Base-by-base conservation (phyloP, 1,140 invertebrate species). In the Lordiphosa stackelbergi region DNA sequence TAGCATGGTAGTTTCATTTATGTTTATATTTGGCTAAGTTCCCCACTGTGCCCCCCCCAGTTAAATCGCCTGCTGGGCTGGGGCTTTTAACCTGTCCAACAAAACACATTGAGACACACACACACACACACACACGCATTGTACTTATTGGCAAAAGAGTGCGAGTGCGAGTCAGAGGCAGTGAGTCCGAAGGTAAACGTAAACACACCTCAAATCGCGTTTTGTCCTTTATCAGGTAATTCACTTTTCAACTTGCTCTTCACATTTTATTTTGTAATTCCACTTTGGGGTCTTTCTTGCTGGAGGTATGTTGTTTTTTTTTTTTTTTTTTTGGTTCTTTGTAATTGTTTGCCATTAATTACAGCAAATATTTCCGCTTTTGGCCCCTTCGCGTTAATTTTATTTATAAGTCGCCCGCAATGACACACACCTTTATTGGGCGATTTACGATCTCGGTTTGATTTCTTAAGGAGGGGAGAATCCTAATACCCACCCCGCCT, bases 341-440 rank as follows among this genome's bases (percentile, higher is more conserved):
- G 79, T 84, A 85, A 84, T 79, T 84, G 79, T 73, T 85, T 69
- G 79, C 66, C 78, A 84, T 84, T 84, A 84, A 84, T 84, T 85
- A 84, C 73, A 79, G 58, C 52, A 83, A 84, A 84, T 85, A 78
- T 84, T 84, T 84, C 77, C 77, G 77, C 78, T 75, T 73, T 70
- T 62, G 55, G 60, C 68, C 57, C 37, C 13, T 16, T 42, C 46
- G 78, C 69, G 79, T 83, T 78, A 84, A 84, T 83, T 83, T 83
- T 83, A 83, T 83, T 83, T 83, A 84, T 84, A 83, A 84, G 28
- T 31, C 28, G 24, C 73, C 73, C 78, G 40, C 49, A 49, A 59
- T 84, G 77, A 16, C 16, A 84, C 77, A 83, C 77, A 83, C 77
- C 77, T 83, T 84, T 57, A 53, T 64, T 48, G 58, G 41, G 41